Conservation (phyloP, 2,113 vertebrate species). For the Petaurus breviceps region DNA sequence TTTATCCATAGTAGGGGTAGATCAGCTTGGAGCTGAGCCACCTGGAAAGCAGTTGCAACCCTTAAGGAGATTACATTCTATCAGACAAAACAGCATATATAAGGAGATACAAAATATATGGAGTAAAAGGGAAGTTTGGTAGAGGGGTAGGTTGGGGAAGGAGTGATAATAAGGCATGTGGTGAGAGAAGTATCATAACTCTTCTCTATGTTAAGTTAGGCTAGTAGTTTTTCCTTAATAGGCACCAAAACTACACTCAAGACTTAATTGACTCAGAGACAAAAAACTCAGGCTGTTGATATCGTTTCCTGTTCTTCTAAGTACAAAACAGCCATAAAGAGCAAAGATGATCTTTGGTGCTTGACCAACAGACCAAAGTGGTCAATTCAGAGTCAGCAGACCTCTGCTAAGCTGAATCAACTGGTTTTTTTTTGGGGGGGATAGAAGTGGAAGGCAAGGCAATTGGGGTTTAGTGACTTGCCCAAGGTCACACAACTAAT, state of each 20-base stretch:
- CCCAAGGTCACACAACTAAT: no score
- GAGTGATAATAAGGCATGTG: background rate
- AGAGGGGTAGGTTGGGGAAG: background rate
- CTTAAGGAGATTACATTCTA: background rate
- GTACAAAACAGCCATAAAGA: background rate
- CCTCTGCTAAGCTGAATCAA: background rate
- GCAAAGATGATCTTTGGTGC: background rate
- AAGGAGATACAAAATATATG: background rate
- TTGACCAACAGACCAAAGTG: background rate
- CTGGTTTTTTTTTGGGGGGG: background rate
- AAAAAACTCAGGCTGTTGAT: background rate
- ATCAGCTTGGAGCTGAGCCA: background rate
- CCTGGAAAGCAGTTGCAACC: background rate
- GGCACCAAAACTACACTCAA: background rate
- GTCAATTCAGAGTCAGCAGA: background rate
- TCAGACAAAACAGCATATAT: background rate
- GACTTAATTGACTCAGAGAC: background rate
- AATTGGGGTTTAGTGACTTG: no score
- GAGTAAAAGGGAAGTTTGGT: background rate
- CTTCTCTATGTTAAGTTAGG: background rate
- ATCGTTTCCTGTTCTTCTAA: background rate
- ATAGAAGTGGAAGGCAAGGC: no score
- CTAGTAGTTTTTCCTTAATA: background rate
- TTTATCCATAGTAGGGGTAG: background rate
- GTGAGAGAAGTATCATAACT: background rate